These are phyloP conservation scores for Gadopsis bispinosus DNA, from an alignment of 2,797 vertebrate species.

Conservation along the genomic window DNA sequence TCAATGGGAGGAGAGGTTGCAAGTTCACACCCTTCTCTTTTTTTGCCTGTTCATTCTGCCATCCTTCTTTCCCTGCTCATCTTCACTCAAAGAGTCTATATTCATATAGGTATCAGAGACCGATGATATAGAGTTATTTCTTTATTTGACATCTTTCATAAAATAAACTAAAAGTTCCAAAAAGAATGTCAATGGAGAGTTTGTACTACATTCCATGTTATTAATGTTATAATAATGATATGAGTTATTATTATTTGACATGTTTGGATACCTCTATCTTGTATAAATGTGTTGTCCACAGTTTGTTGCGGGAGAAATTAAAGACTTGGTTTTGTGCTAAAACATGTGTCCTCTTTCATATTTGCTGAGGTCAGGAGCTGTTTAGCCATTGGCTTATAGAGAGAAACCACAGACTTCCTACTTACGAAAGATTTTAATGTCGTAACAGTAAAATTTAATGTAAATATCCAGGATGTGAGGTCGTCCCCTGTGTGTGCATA, in stretches of 20 bases:
- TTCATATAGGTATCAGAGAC: conserved; percentile 69
- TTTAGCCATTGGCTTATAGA: not conserved
- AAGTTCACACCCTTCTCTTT: conserved; percentile 30
- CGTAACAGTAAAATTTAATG: conserved; percentile 15
- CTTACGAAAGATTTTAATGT: conserved; percentile 13
- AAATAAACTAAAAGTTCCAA: conserved; percentile 78
- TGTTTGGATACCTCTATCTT: conserved; percentile 82
- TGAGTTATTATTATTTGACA: conserved; percentile 84
- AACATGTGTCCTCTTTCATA: conserved; percentile 23
- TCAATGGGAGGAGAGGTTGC: conserved; percentile 22
- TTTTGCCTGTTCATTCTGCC: conserved; percentile 49
- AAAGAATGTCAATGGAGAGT: conserved; percentile 68
- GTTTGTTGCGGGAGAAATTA: conserved; percentile 81
- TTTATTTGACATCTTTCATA: conserved; percentile 86
- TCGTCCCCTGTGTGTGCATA: not conserved
- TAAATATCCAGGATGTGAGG: conserved; percentile 3
- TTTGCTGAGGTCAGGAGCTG: not conserved
- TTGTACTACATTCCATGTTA: conserved; percentile 84
- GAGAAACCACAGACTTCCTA: conserved; percentile 15
- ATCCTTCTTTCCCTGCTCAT: conserved; percentile 45
- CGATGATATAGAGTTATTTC: conserved; percentile 80
- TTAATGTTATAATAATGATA: conserved; percentile 85
- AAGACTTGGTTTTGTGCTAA: conserved; percentile 80
- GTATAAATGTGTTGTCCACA: conserved; percentile 79
- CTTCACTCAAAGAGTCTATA: conserved; percentile 70